Evolutionary conservation across 2,113 vertebrate genomes (phyloP).

Genomic region (Chionis minor): DNA sequence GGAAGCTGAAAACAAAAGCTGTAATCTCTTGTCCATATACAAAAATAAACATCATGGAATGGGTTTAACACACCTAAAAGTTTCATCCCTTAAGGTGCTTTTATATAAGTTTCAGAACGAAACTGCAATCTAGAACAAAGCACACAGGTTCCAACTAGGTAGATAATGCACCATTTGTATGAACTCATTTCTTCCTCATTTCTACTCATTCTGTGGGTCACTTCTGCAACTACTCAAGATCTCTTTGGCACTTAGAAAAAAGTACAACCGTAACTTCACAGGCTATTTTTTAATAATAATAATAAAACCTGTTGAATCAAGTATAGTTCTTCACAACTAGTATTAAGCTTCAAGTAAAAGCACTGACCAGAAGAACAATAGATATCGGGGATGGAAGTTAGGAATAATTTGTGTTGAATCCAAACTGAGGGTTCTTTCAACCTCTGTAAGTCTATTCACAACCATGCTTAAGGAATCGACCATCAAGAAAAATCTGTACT

Average conservation of each 20-base stretch:
- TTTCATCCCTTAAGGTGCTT: not conserved
- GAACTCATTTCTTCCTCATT: not conserved
- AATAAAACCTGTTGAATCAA: not conserved
- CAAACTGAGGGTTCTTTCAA: not conserved
- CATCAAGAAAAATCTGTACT: not conserved
- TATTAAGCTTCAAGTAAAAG: not conserved
- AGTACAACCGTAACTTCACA: not conserved
- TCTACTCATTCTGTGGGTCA: not conserved
- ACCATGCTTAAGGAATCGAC: not conserved
- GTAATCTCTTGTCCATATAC: not conserved
- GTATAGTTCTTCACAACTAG: not conserved
- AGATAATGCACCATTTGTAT: not conserved
- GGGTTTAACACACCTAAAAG: not conserved
- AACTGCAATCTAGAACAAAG: not conserved
- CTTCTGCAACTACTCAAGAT: not conserved
- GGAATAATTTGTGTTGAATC: not conserved
- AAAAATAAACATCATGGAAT: not conserved
- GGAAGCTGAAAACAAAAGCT: not conserved
- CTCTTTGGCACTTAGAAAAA: not conserved
- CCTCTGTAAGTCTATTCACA: fast-evolving
- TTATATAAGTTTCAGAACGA: not conserved
- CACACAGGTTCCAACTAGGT: not conserved
- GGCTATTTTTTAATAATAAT: not conserved
- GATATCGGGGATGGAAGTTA: not conserved
- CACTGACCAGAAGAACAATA: not conserved